Conservation (phyloP, 1,140 invertebrate species). For the Aradophagus sp. region DNA sequence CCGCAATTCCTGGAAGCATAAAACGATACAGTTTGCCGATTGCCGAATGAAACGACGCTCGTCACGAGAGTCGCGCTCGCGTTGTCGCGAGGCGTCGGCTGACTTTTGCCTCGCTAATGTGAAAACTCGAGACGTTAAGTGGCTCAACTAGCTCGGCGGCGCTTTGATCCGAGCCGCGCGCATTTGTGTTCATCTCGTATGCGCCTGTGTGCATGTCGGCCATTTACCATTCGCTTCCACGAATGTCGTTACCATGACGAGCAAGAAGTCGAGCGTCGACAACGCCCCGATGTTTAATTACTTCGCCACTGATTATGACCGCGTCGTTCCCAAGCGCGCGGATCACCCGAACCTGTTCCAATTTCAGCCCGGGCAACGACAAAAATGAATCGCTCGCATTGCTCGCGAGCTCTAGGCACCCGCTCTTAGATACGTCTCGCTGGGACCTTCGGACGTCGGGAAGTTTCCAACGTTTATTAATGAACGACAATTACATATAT, state of each 20-base stretch:
- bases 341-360: slow-evolving; percentile 39
- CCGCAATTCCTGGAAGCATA: slow-evolving; percentile 44
- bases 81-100: slow-evolving; percentile 26
- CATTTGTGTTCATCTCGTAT: slow-evolving; percentile 56
- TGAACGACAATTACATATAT: too few species aligned
- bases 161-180: slow-evolving; percentile 57
- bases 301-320: slow-evolving; percentile 57
- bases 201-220: slow-evolving; percentile 53
- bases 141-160: slow-evolving; percentile 59
- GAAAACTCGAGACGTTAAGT: slow-evolving; percentile 62
- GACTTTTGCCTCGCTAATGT: slow-evolving; percentile 62
- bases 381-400: neutral
- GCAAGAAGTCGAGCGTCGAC: slow-evolving; percentile 61
- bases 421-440: too few species aligned
- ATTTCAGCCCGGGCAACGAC: slow-evolving; percentile 2
- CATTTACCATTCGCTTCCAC: slow-evolving; percentile 70
- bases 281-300: slow-evolving; percentile 67
- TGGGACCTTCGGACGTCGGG: too few species aligned
- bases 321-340: slow-evolving; percentile 15
- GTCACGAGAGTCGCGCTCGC: slow-evolving; percentile 51
- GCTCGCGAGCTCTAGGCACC: too few species aligned
- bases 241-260: slow-evolving; percentile 69
- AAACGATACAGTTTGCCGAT: slow-evolving; percentile 53
- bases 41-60: slow-evolving; percentile 49
- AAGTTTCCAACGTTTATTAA: too few species aligned